Base-by-base conservation (phyloP, 2,113 vertebrate genomes). In the Cichladusa arquata region DNA sequence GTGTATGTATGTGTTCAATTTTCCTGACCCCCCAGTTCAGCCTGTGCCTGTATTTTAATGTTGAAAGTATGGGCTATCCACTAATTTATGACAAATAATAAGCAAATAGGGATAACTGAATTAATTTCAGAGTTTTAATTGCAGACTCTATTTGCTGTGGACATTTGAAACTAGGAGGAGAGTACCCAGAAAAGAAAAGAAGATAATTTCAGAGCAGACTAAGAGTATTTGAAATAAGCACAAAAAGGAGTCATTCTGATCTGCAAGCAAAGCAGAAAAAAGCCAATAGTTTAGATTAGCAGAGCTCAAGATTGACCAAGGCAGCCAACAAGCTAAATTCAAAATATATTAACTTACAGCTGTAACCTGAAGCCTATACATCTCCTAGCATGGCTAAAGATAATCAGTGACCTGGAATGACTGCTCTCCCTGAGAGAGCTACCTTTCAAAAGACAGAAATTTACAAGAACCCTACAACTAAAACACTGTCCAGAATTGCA, bases 381-480 rank as follows among this genome's bases (percentile, higher is more conserved):
- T 76, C 64, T 90, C 76, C 86, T 95, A 91, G 81, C 67, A 80
- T 31, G 25, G 91, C 44, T 77, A 23, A 77, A 88, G 90, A 93
- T n/a, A 93, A 92, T 88, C 94, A 81, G 58, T 93, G 90, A 94
- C 90, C 89, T 95, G 87, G 87, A 95, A 96, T 71, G 92, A 73
- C 85, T 72, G 54, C 28, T 78, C 48, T 66, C 50, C 81, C 74
- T 77, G 62, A 95, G 62, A 81, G 19, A 45, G 47, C 34, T 77
- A 94, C 81, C 93, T 93, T 82, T 71, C 7, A 25, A 83, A 92
- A 70, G 44, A 58, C 73, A 79, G 36, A 48, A 20, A 86, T 65
- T 81, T 71, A 26, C 54, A 81, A 72, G 86, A 79, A 86, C 22
- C 29, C 50, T 36, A 70, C 22, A 56, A 85, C 42, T 80, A 80